These are phyloP conservation scores for Listronotus bonariensis DNA, from an alignment of 1,140 invertebrate species.

Conservation along the genomic window DNA sequence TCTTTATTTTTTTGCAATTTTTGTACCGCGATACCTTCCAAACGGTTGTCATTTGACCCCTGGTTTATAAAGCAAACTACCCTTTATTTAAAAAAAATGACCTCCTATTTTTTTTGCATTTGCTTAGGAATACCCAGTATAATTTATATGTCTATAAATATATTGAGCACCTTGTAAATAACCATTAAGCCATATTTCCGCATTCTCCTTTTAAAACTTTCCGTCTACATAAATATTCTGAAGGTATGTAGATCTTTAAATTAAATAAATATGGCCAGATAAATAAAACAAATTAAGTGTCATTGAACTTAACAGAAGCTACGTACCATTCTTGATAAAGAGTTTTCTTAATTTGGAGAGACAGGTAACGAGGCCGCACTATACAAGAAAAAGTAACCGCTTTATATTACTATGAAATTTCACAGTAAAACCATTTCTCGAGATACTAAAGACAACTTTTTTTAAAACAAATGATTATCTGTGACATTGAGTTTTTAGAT, in stretches of 20 bases:
- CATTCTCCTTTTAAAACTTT: neutral
- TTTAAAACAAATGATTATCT: constrained; percentile 5
- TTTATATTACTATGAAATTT: constrained; percentile 25
- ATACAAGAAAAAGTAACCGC: constrained; percentile 24
- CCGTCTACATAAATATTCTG: neutral
- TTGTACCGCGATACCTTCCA: too few species aligned
- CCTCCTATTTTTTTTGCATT: too few species aligned
- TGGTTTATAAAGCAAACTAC: too few species aligned
- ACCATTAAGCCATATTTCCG: neutral
- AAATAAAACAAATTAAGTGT: constrained; percentile 9
- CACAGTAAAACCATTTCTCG: constrained; percentile 10
- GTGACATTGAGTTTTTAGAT: too few species aligned
- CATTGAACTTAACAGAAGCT: constrained; percentile 16
- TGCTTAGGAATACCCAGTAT: too few species aligned
- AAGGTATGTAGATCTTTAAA: neutral
- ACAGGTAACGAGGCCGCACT: constrained; percentile 18
- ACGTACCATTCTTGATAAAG: constrained; percentile 13
- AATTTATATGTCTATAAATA: too few species aligned
- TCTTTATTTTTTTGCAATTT: too few species aligned
- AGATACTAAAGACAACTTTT: constrained; percentile 14
- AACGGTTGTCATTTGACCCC: too few species aligned
- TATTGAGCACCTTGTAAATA: too few species aligned
- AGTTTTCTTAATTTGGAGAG: constrained; percentile 33
- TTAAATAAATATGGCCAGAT: constrained; percentile 1
- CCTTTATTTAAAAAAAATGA: too few species aligned